Conservation (phyloP, 2,797 vertebrate species). For the Emydoidea blandingii region DNA sequence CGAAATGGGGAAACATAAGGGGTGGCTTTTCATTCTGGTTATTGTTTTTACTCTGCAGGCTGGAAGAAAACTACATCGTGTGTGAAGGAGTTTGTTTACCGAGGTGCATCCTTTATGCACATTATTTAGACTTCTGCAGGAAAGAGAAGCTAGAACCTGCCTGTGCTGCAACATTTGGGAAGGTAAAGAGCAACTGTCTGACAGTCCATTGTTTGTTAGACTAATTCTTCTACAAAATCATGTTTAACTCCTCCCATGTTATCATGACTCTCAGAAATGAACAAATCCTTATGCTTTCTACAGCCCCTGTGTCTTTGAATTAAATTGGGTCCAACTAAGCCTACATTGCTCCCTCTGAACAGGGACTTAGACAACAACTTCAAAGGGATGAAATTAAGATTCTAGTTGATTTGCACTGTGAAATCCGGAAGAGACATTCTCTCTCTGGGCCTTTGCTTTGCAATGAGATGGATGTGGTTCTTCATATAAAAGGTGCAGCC, state of each 20-base stretch:
- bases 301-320: not conserved
- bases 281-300: not conserved
- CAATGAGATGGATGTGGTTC: not conserved
- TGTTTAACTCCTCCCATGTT: not conserved
- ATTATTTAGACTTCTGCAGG: slow-evolving; percentile 98
- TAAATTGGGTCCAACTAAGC: not conserved
- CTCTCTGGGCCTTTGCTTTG: not conserved
- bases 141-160: slow-evolving; percentile 98
- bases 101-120: slow-evolving; percentile 96
- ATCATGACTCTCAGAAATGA: not conserved
- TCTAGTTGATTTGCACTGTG: not conserved
- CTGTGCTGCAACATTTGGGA: slow-evolving; percentile 98
- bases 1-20: fast-evolving
- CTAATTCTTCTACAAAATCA: not conserved
- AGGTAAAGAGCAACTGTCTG: slow-evolving; percentile 81
- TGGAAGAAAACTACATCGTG: slow-evolving; percentile 99
- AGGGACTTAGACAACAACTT: not conserved
- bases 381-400: not conserved
- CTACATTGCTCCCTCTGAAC: not conserved
- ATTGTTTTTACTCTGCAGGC: slow-evolving; percentile 81
- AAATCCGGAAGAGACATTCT: not conserved
- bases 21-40: not conserved
- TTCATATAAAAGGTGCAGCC: not conserved
- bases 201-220: not conserved
- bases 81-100: slow-evolving; percentile 99